Evolutionary conservation across 1,140 invertebrate genomes (phyloP).

Genomic region (Sycophaga agraensis): DNA sequence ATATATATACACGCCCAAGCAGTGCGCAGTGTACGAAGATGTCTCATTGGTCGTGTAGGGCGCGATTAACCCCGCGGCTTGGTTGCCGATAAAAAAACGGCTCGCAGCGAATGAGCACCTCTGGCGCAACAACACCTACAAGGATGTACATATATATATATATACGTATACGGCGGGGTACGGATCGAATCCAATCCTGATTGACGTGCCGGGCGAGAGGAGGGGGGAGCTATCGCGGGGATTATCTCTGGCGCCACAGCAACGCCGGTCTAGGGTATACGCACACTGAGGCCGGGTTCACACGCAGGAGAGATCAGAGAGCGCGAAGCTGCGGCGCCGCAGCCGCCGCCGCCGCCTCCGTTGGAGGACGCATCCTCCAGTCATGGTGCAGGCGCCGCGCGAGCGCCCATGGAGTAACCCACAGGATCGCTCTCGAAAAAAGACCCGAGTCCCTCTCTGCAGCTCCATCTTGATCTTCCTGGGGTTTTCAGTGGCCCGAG

Average conservation of each 20-base stretch:
- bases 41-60: too few species aligned
- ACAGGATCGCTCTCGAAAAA: too few species aligned
- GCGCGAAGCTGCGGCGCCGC: not conserved
- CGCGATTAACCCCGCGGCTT: too few species aligned
- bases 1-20: too few species aligned
- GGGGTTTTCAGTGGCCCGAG: too few species aligned
- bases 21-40: too few species aligned
- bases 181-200: slow-evolving; percentile 54
- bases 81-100: too few species aligned
- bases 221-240: slow-evolving; percentile 49
- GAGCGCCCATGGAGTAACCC: too few species aligned
- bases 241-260: slow-evolving; percentile 56
- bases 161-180: slow-evolving; percentile 47
- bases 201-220: slow-evolving; percentile 48
- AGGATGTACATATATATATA: too few species aligned
- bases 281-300: too few species aligned
- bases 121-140: slow-evolving; percentile 42
- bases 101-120: slow-evolving; percentile 41
- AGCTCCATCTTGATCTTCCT: not conserved
- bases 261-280: slow-evolving; percentile 37
- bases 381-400: slow-evolving; percentile 5
- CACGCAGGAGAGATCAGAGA: not conserved
- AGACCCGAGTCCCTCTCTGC: too few species aligned
- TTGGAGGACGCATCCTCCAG: slow-evolving; percentile 8
- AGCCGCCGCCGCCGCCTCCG: too few species aligned